These are phyloP conservation scores for Montipora foliosa DNA, from an alignment of 64 coral and sea anemone genomes.

Conservation along the genomic window DNA sequence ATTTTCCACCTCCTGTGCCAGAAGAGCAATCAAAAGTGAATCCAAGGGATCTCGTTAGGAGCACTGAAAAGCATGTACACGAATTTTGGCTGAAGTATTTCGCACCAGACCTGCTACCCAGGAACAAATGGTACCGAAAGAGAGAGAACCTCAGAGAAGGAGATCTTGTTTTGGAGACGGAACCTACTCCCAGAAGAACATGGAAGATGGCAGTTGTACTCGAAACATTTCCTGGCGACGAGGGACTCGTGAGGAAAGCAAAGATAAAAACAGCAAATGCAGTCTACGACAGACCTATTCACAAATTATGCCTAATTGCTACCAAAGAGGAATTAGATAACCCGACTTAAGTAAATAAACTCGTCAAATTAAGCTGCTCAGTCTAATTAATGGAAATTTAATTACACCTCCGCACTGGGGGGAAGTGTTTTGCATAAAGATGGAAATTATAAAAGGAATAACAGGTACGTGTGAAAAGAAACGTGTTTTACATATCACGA, in stretches of 20 bases:
- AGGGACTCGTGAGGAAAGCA: conserved; percentile 17
- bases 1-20: conserved; percentile 27
- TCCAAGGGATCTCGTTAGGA: conserved; percentile 7
- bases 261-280: conserved; percentile 12
- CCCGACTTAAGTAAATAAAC: neutral
- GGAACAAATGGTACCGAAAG: conserved; percentile 66
- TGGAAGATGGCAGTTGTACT: conserved; percentile 42
- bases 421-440: conserved; percentile 30
- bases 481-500: too few species aligned
- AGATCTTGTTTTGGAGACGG: too few species aligned
- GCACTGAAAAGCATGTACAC: conserved; percentile 13
- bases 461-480: too few species aligned
- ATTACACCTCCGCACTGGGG: conserved; percentile 2
- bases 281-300: conserved; percentile 9
- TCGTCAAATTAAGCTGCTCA: neutral
- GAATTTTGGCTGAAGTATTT: conserved; percentile 63
- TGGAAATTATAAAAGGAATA: too few species aligned
- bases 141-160: conserved; percentile 48
- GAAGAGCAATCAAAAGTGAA: neutral
- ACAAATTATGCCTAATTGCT: conserved; percentile 33
- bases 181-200: conserved; percentile 13
- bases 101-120: conserved; percentile 33
- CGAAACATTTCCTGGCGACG: conserved; percentile 11
- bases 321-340: conserved; percentile 30
- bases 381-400: neutral